A percentile compares a stretch with the other conserved stretches of the same genome.
phyloP scores from a whole-genome alignment of 2,888 invertebrate genomes.

The Dorcus hopei region DNA sequence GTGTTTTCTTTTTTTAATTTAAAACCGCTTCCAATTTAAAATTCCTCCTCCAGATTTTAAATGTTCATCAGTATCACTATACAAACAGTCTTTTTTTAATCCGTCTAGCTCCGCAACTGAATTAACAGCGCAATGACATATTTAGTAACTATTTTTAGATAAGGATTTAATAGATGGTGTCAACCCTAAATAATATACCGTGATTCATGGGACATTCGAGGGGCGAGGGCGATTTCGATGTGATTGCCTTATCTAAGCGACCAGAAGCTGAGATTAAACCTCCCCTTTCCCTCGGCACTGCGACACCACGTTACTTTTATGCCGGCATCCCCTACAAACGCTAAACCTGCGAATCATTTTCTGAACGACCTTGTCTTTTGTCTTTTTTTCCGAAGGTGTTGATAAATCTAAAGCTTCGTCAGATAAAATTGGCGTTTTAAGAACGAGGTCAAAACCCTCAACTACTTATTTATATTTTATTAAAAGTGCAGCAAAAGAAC shows the following conservation, averaged over 20 bases:
- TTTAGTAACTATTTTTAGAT: constrained; percentile 48
- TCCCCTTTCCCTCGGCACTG: constrained; percentile 24
- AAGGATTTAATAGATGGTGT: constrained; percentile 51
- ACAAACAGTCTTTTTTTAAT: background rate
- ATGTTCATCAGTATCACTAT: background rate
- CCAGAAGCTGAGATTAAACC: constrained; percentile 51
- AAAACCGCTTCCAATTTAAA: background rate
- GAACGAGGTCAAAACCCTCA: no score
- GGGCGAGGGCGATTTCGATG: constrained; percentile 42
- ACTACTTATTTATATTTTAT: no score
- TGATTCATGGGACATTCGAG: constrained; percentile 44
- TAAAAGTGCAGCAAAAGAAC: no score
- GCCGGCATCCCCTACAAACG: background rate
- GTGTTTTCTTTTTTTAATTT: background rate
- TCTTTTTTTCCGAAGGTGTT: background rate
- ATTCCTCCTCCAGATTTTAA: background rate
- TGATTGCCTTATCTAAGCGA: constrained; percentile 52
- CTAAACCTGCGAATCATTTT: constrained; percentile 1
- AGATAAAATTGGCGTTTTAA: no score
- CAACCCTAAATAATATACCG: constrained; percentile 47
- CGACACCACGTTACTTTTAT: constrained; percentile 2
- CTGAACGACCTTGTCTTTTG: background rate
- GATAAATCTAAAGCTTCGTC: background rate
- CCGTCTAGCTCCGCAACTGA: background rate
- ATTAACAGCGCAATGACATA: constrained; percentile 23